Evolutionary conservation across 1,140 invertebrate genomes (phyloP).

Genomic region (Drosophila bipectinata): DNA sequence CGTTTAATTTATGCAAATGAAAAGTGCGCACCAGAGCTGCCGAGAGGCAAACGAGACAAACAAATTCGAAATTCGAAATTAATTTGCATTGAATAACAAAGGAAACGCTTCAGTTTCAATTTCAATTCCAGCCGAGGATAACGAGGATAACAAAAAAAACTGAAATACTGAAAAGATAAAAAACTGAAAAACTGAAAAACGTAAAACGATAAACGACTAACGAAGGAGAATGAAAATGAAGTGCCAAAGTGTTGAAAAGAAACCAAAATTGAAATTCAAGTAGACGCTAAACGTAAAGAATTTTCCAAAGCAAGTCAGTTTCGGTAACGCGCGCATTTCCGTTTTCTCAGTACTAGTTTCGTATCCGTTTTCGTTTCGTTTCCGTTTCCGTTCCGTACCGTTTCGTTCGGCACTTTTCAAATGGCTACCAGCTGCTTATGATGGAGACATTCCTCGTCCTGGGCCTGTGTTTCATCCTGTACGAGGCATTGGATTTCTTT

Average conservation of each 20-base stretch:
- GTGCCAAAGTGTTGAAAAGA: constrained; percentile 71
- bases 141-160: constrained; percentile 9
- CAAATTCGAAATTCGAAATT: constrained; percentile 74
- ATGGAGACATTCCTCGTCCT: constrained; percentile 84
- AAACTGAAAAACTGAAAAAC: constrained; percentile 13
- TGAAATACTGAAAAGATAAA: background rate
- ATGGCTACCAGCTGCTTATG: constrained; percentile 82
- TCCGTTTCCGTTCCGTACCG: constrained; percentile 15
- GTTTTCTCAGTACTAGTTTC: constrained; percentile 13
- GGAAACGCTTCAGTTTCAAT: constrained; percentile 44
- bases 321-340: constrained; percentile 34
- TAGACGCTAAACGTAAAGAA: background rate
- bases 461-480: constrained; percentile 84
- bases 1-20: constrained; percentile 67
- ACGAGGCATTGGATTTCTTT: constrained; percentile 84
- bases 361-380: constrained; percentile 15
- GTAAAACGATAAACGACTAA: constrained; percentile 24
- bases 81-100: constrained; percentile 73
- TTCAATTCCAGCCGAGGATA: constrained; percentile 41
- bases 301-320: constrained; percentile 1
- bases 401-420: constrained; percentile 54
- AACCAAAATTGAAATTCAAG: constrained; percentile 22
- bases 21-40: constrained; percentile 39
- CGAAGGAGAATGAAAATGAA: constrained; percentile 64
- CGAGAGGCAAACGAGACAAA: constrained; percentile 36